phyloP scores from a whole-genome alignment of 1,140 invertebrate species.

The Geopemphigus sp. region DNA sequence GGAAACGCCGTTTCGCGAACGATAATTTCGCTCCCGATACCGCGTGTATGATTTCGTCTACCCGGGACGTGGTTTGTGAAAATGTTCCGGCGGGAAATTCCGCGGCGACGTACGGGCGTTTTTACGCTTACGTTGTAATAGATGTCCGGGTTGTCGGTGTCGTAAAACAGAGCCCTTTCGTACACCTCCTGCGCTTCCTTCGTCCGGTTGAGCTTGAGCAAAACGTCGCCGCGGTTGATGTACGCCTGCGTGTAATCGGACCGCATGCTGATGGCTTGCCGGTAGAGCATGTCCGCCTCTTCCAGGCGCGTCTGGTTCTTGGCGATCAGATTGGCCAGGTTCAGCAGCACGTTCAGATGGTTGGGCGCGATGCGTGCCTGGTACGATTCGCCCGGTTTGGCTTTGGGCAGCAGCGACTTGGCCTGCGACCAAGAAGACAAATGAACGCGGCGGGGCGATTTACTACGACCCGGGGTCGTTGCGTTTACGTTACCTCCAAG shows the following conservation, averaged over 20 bases:
- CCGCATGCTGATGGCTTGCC: constrained; percentile 94
- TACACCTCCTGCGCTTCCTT: constrained; percentile 94
- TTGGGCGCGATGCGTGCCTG: constrained; percentile 93
- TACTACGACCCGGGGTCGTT: too few species aligned
- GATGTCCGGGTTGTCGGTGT: constrained; percentile 93
- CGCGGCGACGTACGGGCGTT: too few species aligned
- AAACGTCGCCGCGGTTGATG: constrained; percentile 93
- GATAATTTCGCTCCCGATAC: too few species aligned
- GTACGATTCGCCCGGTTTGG: constrained; percentile 88
- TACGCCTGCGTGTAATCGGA: constrained; percentile 96
- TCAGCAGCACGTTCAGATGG: constrained; percentile 93
- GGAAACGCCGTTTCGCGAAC: too few species aligned
- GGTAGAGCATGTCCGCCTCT: constrained; percentile 90
- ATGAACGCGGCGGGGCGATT: too few species aligned
- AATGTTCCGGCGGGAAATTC: too few species aligned
- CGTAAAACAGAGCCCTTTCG: constrained; percentile 86
- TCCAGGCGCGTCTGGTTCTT: constrained; percentile 86
- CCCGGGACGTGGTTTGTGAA: too few species aligned
- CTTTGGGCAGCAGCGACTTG: constrained; percentile 84
- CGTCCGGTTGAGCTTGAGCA: constrained; percentile 91
- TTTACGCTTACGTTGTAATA: constrained; percentile 89
- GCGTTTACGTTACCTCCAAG: constrained; percentile 62
- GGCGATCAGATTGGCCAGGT: constrained; percentile 91
- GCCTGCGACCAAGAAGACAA: too few species aligned
- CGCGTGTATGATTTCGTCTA: too few species aligned